These are phyloP conservation scores for Polypedilum pembai DNA, from an alignment of 1,140 invertebrate genomes.

Conservation along the genomic window DNA sequence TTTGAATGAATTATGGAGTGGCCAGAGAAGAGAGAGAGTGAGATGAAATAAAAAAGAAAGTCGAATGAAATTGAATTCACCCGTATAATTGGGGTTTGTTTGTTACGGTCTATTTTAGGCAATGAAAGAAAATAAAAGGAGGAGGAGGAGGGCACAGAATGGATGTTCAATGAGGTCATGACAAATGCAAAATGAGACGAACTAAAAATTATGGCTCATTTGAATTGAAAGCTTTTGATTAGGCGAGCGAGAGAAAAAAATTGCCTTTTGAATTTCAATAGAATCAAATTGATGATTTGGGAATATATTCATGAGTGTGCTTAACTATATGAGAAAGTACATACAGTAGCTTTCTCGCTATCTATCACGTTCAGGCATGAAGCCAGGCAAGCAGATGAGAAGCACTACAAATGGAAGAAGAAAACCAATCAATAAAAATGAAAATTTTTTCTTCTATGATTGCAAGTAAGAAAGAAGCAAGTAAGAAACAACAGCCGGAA, in stretches of 20 bases:
- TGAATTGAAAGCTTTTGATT: constrained; percentile 13
- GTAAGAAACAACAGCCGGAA: constrained; percentile 9
- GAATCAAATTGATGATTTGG: too few relatives aligned
- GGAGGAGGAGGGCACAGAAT: neutral
- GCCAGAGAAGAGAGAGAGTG: neutral
- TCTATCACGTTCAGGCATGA: neutral
- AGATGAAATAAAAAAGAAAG: neutral
- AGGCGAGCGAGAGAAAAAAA: neutral
- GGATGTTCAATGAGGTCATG: constrained; percentile 16
- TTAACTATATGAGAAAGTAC: neutral
- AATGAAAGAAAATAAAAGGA: neutral
- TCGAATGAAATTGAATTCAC: neutral
- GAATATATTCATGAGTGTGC: too few relatives aligned
- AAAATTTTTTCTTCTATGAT: neutral
- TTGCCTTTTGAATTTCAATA: too few relatives aligned
- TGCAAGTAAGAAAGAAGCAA: neutral
- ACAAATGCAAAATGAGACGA: constrained; percentile 2
- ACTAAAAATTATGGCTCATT: neutral
- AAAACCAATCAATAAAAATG: constrained; percentile 26
- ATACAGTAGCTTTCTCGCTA: neutral
- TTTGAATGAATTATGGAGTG: constrained; percentile 18
- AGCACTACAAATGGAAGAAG: neutral
- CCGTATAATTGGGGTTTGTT: constrained; percentile 26
- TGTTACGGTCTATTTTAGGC: neutral
- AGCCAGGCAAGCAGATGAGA: neutral